phyloP scores from a whole-genome alignment of 2,888 invertebrate genomes.

The Phorcus lineatus region DNA sequence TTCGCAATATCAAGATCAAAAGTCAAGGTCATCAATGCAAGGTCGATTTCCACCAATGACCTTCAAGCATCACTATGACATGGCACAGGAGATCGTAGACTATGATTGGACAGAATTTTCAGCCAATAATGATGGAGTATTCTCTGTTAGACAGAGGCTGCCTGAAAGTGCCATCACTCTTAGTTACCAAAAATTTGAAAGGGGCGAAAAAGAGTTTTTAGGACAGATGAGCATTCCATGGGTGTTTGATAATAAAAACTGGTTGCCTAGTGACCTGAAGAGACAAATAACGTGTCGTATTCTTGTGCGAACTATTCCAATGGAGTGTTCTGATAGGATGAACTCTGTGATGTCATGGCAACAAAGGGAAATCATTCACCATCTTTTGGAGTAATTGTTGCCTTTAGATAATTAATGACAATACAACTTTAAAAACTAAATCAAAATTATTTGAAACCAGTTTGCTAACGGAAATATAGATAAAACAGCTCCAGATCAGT shows the following conservation, averaged over 20 bases:
- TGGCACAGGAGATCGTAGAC: neutral
- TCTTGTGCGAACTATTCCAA: neutral
- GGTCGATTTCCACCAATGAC: neutral
- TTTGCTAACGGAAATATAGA: too few relatives aligned
- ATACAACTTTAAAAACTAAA: too few relatives aligned
- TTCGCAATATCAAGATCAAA: too few relatives aligned
- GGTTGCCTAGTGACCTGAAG: neutral
- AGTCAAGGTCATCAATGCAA: too few relatives aligned
- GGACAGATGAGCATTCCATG: neutral
- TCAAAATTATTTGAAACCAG: too few relatives aligned
- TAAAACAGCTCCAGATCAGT: too few relatives aligned
- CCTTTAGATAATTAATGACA: too few relatives aligned
- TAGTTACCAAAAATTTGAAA: neutral
- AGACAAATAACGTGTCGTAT: neutral
- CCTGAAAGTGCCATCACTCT: neutral
- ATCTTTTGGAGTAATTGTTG: too few relatives aligned
- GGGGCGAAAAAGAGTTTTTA: neutral
- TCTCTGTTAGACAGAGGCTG: neutral
- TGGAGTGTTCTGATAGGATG: neutral
- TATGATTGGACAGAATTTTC: neutral
- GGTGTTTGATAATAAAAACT: neutral
- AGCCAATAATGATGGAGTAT: neutral
- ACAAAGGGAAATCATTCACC: neutral
- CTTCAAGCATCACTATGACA: neutral
- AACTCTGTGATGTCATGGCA: neutral